Evolutionary conservation across 2,888 invertebrate genomes (phyloP).

Genomic region (Chymomyza fuscimana): DNA sequence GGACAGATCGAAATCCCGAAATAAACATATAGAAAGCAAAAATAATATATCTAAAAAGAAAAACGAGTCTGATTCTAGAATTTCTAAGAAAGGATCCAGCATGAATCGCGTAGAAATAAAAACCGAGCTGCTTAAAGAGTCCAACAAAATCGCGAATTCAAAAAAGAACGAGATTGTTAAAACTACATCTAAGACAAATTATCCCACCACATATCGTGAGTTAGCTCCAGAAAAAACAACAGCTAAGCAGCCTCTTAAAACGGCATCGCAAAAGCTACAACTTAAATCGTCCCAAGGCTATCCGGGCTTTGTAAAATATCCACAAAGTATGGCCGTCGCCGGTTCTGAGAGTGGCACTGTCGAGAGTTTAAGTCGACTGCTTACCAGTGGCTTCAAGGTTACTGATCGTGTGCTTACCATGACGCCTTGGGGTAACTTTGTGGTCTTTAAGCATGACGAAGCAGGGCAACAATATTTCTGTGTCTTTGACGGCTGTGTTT

Average conservation of each 20-base stretch:
- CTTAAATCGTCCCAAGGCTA: slow-evolving; percentile 38
- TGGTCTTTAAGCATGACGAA: slow-evolving; percentile 60
- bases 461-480: slow-evolving; percentile 47
- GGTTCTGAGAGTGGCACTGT: slow-evolving; percentile 78
- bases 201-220: not conserved
- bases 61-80: too few relatives aligned
- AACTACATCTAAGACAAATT: not conserved
- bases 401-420: slow-evolving; percentile 75
- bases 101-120: not conserved
- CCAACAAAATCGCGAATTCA: too few relatives aligned
- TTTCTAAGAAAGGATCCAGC: too few relatives aligned
- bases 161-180: too few relatives aligned
- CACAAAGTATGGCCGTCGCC: slow-evolving; percentile 71
- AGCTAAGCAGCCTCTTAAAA: not conserved
- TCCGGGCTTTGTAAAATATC: slow-evolving; percentile 66
- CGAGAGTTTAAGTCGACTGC: slow-evolving; percentile 69
- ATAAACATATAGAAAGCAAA: too few relatives aligned
- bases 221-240: not conserved
- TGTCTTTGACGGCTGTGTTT: slow-evolving; percentile 77
- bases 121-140: not conserved
- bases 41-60: too few relatives aligned
- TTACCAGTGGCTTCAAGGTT: slow-evolving; percentile 70
- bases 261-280: not conserved
- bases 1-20: not conserved
- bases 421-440: slow-evolving; percentile 79